Base-by-base conservation (phyloP, 2,888 invertebrate genomes). In the Drosophila conformis region DNA sequence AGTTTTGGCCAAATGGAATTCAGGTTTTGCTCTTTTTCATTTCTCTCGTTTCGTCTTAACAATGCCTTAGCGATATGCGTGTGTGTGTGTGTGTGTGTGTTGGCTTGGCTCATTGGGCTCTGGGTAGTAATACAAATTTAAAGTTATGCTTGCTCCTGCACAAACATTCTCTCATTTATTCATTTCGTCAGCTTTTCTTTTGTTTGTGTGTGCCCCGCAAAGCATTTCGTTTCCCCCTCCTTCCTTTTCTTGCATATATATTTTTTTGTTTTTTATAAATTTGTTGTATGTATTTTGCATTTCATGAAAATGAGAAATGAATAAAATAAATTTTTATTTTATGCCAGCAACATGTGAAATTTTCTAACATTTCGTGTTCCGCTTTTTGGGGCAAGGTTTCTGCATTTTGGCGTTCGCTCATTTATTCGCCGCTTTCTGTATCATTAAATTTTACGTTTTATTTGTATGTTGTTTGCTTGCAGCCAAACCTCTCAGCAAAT, bases 311-410 rank as follows among this genome's bases (percentile, higher is more conserved):
- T 87, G 85, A 84, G 91, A 85, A 90, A 90, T 90, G 89, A 91
- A 91, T 91, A 90, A 92, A 91, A 91, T 91, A 91, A 92, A 91
- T 90, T 92, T 92, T 90, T 91, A 91, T 91, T 92, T 91, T 84
- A 89, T 90, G 87, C 80, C 80, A 82, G 89, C 90, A 91, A 91
- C 91, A 90, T 91, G 91, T 91, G 88, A 87, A 89, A 82, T 87
- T 82, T 84, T 85, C 81, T 75, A 67, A 62, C 73, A 77, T 35
- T 36, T 36, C 27, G 25, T n/a, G 36, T 36, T 11, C 35, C 35
- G 18, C 27, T n/a, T 57, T 54, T 35, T 53, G 58, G 46, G 38
- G 53, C 52, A 69, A 33, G 33, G 83, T 84, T 82, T 36, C 75
- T 76, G 38, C 31, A 51, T 54, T 61, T 56, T 54, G 25, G 46